These are phyloP conservation scores for Margaritifera margaritifera DNA, from an alignment of 2,888 invertebrate genomes.

Conservation along the genomic window DNA sequence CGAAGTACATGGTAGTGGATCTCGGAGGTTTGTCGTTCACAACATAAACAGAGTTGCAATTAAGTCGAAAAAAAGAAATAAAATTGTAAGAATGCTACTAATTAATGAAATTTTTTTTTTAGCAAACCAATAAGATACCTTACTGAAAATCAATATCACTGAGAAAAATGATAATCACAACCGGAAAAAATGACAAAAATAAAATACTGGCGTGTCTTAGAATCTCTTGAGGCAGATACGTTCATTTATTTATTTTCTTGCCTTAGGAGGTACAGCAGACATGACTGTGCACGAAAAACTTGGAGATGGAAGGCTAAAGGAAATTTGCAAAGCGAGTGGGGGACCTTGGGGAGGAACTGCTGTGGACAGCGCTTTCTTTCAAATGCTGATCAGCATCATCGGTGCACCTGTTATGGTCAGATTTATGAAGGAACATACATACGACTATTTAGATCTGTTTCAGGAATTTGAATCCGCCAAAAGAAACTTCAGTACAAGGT, in stretches of 20 bases:
- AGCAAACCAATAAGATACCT: no score
- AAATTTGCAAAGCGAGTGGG: slow-evolving; percentile 28
- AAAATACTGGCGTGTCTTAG: no score
- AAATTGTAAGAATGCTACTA: no score
- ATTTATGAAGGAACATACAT: slow-evolving; percentile 19
- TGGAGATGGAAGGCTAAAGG: slow-evolving; percentile 22
- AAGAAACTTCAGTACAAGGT: slow-evolving; percentile 12
- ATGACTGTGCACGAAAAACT: slow-evolving; percentile 27
- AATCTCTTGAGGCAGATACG: no score
- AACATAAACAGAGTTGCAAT: not conserved
- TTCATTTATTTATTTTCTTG: not conserved
- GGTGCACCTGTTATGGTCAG: slow-evolving; percentile 23
- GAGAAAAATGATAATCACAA: no score
- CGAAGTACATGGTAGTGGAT: slow-evolving; percentile 26
- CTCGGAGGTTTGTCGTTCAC: slow-evolving; percentile 15
- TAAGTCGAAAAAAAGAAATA: not conserved
- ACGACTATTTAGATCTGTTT: slow-evolving; percentile 28
- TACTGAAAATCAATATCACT: no score
- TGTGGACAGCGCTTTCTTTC: slow-evolving; percentile 25
- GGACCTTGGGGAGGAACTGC: slow-evolving; percentile 30
- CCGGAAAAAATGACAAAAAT: no score
- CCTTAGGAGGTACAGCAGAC: slow-evolving; percentile 33
- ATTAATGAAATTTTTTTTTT: no score
- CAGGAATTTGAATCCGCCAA: slow-evolving; percentile 36
- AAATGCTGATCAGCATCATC: slow-evolving; percentile 19